These are phyloP conservation scores for Drosophila chauvacae DNA, from an alignment of 1,140 invertebrate species.

Conservation along the genomic window DNA sequence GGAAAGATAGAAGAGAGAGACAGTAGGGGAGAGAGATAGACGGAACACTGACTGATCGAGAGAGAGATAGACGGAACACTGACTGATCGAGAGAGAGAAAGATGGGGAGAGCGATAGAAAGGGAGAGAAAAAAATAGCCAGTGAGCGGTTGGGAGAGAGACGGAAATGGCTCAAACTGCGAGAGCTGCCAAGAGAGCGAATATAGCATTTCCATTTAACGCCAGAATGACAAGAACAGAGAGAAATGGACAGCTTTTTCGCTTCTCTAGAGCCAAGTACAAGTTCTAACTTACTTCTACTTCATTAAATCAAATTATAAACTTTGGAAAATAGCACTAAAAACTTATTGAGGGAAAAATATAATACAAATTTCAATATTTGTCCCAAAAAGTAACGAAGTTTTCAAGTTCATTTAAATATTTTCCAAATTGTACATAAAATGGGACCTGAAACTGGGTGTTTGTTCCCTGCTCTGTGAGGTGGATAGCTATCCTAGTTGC, in stretches of 20 bases:
- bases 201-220: too few relatives aligned
- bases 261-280: not conserved
- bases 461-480: not conserved
- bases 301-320: not conserved
- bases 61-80: too few relatives aligned
- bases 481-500: constrained; percentile 19
- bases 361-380: not conserved
- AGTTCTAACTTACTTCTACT: not conserved
- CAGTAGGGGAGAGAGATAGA: too few relatives aligned
- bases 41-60: too few relatives aligned
- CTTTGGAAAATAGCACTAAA: not conserved
- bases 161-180: not conserved
- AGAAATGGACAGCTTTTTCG: not conserved
- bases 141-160: not conserved
- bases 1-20: too few relatives aligned
- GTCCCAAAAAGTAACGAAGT: not conserved
- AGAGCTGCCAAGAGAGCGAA: not conserved
- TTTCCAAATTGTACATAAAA: not conserved
- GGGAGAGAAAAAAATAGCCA: not conserved
- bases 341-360: not conserved
- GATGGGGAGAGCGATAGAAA: not conserved
- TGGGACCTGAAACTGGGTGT: too few relatives aligned
- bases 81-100: too few relatives aligned
- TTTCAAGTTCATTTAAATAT: constrained; percentile 1
- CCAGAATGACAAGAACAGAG: too few relatives aligned